Evolutionary conservation across 2,797 vertebrate genomes (phyloP), one percentile per base, ranked within the genome.

Genomic region (Babyrousa celebensis): DNA sequence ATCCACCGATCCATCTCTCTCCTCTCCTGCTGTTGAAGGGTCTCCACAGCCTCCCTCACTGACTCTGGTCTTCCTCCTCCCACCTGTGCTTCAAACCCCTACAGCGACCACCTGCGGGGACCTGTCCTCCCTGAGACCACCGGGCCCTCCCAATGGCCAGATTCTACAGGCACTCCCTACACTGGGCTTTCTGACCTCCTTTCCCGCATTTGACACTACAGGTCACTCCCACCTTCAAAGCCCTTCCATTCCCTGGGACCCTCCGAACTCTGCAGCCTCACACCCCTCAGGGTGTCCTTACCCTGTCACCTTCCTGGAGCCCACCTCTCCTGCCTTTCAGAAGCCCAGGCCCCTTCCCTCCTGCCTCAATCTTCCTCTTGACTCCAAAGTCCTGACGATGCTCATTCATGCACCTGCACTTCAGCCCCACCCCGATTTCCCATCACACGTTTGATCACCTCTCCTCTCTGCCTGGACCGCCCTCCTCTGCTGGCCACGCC

Each of bases 191-290:
- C 23, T 58, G 60, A 18, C 7, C 43, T 20, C 52, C 1, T 72
- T 63, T 12, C 48, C 12, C 12, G 0, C 11, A 29, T 40, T 60
- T 52, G n/a, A n/a, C n/a, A 25, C n/a, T 90, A 36, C 6, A 20
- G 27, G 20, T 5, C 52, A 56, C 29, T 27, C 10, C 11, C 20
- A 56, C 60, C 29, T 36, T n/a, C 58, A 43, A 67, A 67, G 32
- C 16, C 3, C 60, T 4, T 77, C 7, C 1, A 2, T 63, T 52
- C 20, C 25, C 9, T 65, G 0, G 2, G 0, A 52, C 18, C 32
- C 12, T 23, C 11, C n/a, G 62, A 32, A 32, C 8, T 8, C 9
- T 17, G 43, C 40, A 5, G 4, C 11, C 12, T 54, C 21, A 36
- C 60, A 48, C 1, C 7, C 32, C n/a, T 29, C 21, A 29, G 3